These are phyloP conservation scores for Phrynocephalus forsythii DNA, from an alignment of 2,797 vertebrate species.

Conservation along the genomic window DNA sequence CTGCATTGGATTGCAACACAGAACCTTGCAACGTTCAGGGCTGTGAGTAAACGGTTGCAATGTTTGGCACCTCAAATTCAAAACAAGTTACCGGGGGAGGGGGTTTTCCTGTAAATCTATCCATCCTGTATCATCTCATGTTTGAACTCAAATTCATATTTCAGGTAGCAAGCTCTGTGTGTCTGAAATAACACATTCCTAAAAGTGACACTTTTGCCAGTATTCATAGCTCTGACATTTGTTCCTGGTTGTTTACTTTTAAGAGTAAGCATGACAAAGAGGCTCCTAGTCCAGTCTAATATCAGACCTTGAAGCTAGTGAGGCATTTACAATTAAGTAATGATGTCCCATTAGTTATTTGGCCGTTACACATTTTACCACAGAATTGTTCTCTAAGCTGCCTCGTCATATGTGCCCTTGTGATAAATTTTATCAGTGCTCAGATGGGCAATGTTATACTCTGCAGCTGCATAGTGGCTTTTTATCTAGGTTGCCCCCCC, in stretches of 20 bases:
- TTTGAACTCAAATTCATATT: conserved; percentile 13
- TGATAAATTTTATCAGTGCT: conserved; percentile 83
- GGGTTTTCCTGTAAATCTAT: neutral
- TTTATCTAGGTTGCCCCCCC: conserved; percentile 75
- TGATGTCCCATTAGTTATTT: conserved; percentile 58
- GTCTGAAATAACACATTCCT: neutral
- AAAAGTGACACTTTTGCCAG: neutral
- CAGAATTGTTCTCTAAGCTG: conserved; percentile 65
- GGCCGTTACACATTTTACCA: conserved; percentile 74
- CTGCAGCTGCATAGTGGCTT: conserved; percentile 73
- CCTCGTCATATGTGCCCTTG: conserved; percentile 64
- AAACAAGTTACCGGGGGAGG: neutral
- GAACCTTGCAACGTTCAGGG: neutral
- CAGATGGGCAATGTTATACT: conserved; percentile 65
- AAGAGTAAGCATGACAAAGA: conserved; percentile 31
- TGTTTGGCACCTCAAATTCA: neutral
- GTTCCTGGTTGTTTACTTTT: conserved; percentile 20
- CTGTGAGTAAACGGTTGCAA: neutral
- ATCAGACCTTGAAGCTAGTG: neutral
- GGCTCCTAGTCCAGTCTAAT: conserved; percentile 13
- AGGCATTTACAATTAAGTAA: conserved; percentile 44
- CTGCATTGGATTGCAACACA: neutral
- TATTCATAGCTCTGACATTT: neutral
- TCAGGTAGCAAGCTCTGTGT: neutral
- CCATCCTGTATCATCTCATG: neutral